Base-by-base conservation (phyloP, 2,797 vertebrate species). In the Craterocephalus amniculus region DNA sequence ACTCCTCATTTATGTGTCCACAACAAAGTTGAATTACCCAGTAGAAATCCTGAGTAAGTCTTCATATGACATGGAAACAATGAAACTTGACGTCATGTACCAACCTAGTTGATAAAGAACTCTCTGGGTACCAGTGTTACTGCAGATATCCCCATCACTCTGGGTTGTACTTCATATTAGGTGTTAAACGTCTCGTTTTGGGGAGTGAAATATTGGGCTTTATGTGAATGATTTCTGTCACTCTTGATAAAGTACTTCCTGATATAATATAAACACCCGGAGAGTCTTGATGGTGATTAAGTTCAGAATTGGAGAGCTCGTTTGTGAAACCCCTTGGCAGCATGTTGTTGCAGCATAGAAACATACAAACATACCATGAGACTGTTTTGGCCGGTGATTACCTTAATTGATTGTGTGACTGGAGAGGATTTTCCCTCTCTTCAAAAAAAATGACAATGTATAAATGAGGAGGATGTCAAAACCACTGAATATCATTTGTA, bases 11-110 rank as follows among this genome's bases (percentile, higher is more conserved):
- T n/a, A 45, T 38, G 13, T 29, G 10, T 63, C 49, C 35, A 65
- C 55, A 27, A 43, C 54, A 1, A 9, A 67, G 58, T 26, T 69
- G 71, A 62, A 31, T 35, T 24, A 59, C 40, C 16, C 56, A 35
- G 64, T 34, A 34, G 52, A 65, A 12, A 60, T 62, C 36, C 12
- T 36, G 45, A 18, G 59, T 70, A 54, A 58, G 10, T 63, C 10
- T 26, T 57, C 12, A 27, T 68, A 72, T 70, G 51, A 49, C 75
- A 12, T 78, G 55, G 69, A 76, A 83, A 78, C 36, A 1, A 32
- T 59, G 3, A 51, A 60, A 68, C 38, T 45, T 59, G 75, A 81
- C 54, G 75, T 69, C 31, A 22, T 59, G 52, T 63, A 12, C 38
- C 52, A 31, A 31, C 36, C 27, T 29, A 16, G 1, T 58, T 52